Percentiles rank a stretch among this genome's conserved stretches.
Evolutionary conservation across 2,888 invertebrate genomes (phyloP).

Genomic region (Philhelius pedissequus): DNA sequence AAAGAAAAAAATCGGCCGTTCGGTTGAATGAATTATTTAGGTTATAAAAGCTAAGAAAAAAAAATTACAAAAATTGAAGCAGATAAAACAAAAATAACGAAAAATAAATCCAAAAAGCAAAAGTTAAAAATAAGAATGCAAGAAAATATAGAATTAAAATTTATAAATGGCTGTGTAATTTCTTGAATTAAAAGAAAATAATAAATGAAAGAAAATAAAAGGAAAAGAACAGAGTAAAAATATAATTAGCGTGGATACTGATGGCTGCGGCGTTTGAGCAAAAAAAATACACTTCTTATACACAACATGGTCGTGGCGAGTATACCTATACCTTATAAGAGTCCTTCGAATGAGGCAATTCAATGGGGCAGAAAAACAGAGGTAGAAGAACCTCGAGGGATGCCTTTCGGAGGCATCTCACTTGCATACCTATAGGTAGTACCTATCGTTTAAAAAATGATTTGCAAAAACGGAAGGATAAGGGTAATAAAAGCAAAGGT

Average conservation of each 20-base stretch:
- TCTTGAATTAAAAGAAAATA: not conserved
- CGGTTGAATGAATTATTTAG: slow-evolving; percentile 81
- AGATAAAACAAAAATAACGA: not conserved
- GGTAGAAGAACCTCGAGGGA: slow-evolving; percentile 17
- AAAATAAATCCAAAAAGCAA: slow-evolving; percentile 48
- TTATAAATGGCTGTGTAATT: not conserved
- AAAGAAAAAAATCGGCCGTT: slow-evolving; percentile 76
- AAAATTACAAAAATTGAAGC: slow-evolving; percentile 34
- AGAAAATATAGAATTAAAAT: not conserved
- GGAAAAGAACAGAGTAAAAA: not conserved
- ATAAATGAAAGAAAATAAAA: not conserved
- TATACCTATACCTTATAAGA: too few relatives aligned
- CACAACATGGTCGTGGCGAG: slow-evolving; percentile 29
- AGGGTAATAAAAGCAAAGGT: slow-evolving; percentile 38
- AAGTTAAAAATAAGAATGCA: slow-evolving; percentile 72
- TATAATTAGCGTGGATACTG: slow-evolving; percentile 41
- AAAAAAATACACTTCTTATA: slow-evolving; percentile 41
- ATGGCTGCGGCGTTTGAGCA: slow-evolving; percentile 29
- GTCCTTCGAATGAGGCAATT: slow-evolving; percentile 31
- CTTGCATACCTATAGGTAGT: not conserved
- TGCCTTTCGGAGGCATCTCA: slow-evolving; percentile 39
- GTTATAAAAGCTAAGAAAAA: slow-evolving; percentile 69
- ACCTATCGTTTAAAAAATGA: slow-evolving; percentile 13
- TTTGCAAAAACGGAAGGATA: slow-evolving; percentile 36
- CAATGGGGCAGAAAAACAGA: slow-evolving; percentile 43